Evolutionary conservation across 2,888 invertebrate genomes (phyloP).

Genomic region (Bellardia pandia): DNA sequence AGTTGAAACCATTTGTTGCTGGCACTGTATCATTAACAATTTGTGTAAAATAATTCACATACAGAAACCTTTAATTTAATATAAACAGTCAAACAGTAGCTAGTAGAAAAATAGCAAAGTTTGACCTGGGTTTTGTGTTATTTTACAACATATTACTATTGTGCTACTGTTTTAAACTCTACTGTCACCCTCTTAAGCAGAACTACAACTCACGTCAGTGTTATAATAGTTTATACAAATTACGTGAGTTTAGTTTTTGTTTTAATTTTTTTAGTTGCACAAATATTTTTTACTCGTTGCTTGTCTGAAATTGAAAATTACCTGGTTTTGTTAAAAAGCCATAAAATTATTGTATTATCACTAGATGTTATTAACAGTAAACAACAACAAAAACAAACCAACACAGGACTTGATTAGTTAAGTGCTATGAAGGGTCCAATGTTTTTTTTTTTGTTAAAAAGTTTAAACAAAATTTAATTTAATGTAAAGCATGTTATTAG

Average conservation of each 20-base stretch:
- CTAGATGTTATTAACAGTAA: slow-evolving; percentile 35
- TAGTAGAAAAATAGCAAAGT: background rate
- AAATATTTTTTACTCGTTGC: slow-evolving; percentile 14
- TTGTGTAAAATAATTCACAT: background rate
- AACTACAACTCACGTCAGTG: slow-evolving; percentile 28
- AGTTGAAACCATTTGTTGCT: slow-evolving; percentile 20
- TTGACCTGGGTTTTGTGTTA: background rate
- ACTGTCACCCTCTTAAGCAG: background rate
- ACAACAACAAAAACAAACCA: slow-evolving; percentile 7
- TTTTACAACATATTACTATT: background rate
- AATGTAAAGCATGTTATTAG: slow-evolving; percentile 15
- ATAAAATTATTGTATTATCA: slow-evolving; percentile 62
- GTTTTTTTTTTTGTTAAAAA: background rate
- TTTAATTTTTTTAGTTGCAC: background rate
- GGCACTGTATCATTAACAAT: slow-evolving; percentile 24
- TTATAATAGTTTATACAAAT: slow-evolving; percentile 36
- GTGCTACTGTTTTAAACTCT: background rate
- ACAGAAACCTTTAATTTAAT: slow-evolving; percentile 6
- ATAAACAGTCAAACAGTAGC: background rate
- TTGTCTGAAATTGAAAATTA: slow-evolving; percentile 27
- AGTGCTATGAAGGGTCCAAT: slow-evolving; percentile 8
- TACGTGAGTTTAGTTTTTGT: background rate
- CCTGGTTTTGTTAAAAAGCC: slow-evolving; percentile 50
- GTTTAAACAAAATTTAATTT: slow-evolving; percentile 23
- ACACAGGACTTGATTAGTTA: slow-evolving; percentile 29